Evolutionary conservation across 2,797 vertebrate species (phyloP).

Genomic region (Simalia tracyae): DNA sequence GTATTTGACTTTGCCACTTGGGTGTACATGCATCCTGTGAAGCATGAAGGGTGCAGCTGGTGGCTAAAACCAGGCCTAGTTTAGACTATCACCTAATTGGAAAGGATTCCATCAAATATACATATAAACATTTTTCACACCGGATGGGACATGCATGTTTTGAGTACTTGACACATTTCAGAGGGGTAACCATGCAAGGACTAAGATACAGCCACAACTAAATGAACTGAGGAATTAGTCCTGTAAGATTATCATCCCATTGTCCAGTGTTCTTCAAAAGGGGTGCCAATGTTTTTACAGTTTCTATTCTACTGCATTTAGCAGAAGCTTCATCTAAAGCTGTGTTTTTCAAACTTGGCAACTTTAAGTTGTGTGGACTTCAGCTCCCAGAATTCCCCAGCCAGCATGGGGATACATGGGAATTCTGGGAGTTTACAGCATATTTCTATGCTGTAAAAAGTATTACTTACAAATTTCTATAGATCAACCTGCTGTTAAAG

Average conservation of each 20-base stretch:
- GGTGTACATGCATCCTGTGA: not conserved
- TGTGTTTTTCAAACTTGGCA: not conserved
- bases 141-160: not conserved
- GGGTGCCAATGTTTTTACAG: not conserved
- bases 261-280: not conserved
- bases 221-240: not conserved
- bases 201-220: not conserved
- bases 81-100: not conserved
- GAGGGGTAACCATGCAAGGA: not conserved
- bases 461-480: not conserved
- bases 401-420: not conserved
- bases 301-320: not conserved
- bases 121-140: not conserved
- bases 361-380: not conserved
- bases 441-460: not conserved
- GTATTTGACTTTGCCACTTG: not conserved
- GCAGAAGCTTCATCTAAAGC: not conserved
- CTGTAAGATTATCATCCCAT: not conserved
- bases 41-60: not conserved
- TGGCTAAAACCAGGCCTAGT: not conserved
- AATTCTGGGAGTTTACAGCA: too few species aligned
- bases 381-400: not conserved
- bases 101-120: not conserved
- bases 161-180: not conserved
- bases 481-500: not conserved